Percentiles rank a stretch among this genome's conserved stretches.
These are phyloP conservation scores for Epirrita christyi DNA, from an alignment of 2,888 invertebrate species.

Conservation along the genomic window DNA sequence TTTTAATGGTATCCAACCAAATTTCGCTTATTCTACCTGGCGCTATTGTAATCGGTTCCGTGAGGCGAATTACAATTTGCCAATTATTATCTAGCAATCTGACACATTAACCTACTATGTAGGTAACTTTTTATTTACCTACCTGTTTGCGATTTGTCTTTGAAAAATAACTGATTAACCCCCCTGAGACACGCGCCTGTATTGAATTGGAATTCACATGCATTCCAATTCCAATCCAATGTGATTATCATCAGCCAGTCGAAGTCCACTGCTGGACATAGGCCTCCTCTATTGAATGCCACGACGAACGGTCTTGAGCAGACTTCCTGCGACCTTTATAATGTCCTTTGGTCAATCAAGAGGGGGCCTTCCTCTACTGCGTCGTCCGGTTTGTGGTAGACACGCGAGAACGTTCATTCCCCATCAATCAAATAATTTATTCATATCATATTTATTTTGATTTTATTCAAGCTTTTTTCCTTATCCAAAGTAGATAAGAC, in stretches of 20 bases:
- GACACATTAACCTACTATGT: conserved; percentile 9
- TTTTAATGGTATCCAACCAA: conserved; percentile 48
- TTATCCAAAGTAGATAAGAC: not conserved
- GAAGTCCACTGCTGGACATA: no score
- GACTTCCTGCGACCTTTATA: no score
- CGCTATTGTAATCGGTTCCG: conserved; percentile 15
- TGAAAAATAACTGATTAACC: conserved; percentile 1
- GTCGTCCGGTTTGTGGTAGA: no score
- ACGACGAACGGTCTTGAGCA: no score
- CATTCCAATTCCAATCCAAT: not conserved
- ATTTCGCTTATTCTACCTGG: conserved; percentile 24
- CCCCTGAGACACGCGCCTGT: not conserved
- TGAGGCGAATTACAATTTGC: conserved; percentile 16
- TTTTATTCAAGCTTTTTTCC: no score
- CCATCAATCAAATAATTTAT: no score
- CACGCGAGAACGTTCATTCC: no score
- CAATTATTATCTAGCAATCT: conserved; percentile 11
- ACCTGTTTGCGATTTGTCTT: not conserved
- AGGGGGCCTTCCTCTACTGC: no score
- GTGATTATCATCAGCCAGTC: no score
- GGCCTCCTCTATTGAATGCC: no score
- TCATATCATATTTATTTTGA: no score
- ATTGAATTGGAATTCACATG: not conserved
- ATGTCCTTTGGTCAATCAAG: no score
- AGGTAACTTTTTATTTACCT: not conserved